Evolutionary conservation across 2,113 vertebrate species (phyloP), one percentile per base, ranked within the genome.

Genomic region (Pelvicachromis taeniatus): DNA sequence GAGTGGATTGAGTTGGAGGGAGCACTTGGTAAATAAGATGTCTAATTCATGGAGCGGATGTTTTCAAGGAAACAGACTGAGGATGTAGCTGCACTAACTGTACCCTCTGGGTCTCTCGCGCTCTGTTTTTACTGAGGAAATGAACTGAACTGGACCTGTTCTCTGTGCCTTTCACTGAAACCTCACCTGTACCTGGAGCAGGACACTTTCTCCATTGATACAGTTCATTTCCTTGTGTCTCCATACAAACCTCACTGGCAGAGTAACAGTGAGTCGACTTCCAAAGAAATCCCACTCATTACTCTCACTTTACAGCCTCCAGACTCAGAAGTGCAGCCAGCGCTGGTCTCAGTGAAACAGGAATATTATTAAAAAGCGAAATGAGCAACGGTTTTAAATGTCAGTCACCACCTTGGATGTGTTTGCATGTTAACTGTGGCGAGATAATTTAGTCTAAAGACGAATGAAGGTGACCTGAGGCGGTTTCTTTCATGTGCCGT

Each of bases 1-100:
- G 68, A 83, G 75, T 14, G 83, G 75, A 65, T 14, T 45, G 85
- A 81, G 83, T 68, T 9, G 84, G 65, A 77, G 55, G 86, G 87
- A 58, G 84, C 50, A 35, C 88, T 88, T 33, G 40, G 92, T 88
- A 94, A 96, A 96, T 96, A 95, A 96, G 92, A 95, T 91, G 88
- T 93, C 92, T 92, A 88, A 96, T 96, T 97, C 95, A 95, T 95
- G 83, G 78, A 94, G 93, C 95, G 96, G 96, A 97, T 97, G 96
- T 97, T 97, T 97, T 96, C 89, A 93, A 95, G 96, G 96, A 97
- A 97, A 95, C 92, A 89, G 85, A 80, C 93, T 87, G 91, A 95
- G 94, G 94, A 96, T 91, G 92, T 92, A 94, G 84, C 95, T 84
- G 88, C 88, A 84, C 86, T 81, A 40, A 87, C 88, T 93, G 87